Percentiles rank a stretch among this genome's conserved stretches.
These are phyloP conservation scores for Micromys minutus DNA, from an alignment of 2,113 vertebrate species.

Conservation along the genomic window DNA sequence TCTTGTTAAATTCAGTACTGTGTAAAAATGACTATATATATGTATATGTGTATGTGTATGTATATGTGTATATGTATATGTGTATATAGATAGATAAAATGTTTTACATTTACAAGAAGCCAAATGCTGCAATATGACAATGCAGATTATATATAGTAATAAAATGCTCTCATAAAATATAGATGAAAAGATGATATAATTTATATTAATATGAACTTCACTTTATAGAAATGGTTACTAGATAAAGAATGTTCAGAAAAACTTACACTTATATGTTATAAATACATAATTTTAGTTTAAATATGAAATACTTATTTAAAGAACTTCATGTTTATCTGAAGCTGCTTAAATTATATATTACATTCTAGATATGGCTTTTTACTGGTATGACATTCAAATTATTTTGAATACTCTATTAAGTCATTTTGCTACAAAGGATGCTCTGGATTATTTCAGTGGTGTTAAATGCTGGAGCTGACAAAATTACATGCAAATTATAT, in stretches of 20 bases:
- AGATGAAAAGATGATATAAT: background rate
- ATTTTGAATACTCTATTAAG: background rate
- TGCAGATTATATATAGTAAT: background rate
- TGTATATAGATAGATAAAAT: background rate
- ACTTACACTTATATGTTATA: slow-evolving; percentile 1
- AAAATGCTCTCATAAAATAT: background rate
- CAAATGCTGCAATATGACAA: background rate
- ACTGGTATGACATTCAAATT: background rate
- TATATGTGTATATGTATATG: background rate
- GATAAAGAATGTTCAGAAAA: background rate
- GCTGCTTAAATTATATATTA: background rate
- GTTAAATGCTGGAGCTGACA: background rate
- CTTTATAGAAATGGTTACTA: background rate
- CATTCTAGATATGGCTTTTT: background rate
- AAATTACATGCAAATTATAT: background rate
- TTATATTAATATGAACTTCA: background rate
- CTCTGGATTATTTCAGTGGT: background rate
- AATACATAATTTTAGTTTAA: background rate
- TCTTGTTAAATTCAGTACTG: background rate
- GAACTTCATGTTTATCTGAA: background rate
- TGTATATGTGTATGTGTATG: background rate
- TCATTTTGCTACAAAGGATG: background rate
- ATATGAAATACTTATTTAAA: background rate
- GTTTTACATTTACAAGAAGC: background rate
- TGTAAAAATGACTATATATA: background rate